Evolutionary conservation across 2,888 invertebrate species (phyloP), one percentile per base, ranked within the genome.

Genomic region (Plemyria rubiginata): DNA sequence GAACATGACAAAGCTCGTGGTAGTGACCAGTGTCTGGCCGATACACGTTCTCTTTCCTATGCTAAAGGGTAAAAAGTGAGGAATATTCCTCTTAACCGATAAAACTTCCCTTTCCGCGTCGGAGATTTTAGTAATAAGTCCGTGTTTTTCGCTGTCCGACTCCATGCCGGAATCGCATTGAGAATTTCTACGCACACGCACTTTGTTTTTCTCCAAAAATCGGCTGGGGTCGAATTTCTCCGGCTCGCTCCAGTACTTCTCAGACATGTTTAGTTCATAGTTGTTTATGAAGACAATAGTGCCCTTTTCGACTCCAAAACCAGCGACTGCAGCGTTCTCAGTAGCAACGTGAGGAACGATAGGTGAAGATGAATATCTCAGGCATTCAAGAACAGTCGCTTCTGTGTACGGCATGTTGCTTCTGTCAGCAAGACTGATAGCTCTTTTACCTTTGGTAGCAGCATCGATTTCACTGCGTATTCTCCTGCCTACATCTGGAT

Each of bases 281-380:
- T 97, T 98, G 78, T 98, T 98, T 28, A 98, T 95, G 77, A 98
- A 96, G 0, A 98, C 94, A 56, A 97, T 94, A 0, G 97, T 97
- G 0, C 96, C 97, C 77, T 96, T 96, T 53, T 95, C 94, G 0
- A 98, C 94, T 0, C 94, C 93, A 75, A 94, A 96, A 0, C 96
- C 97, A 46, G 95, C 94, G 5, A 98, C 94, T 0, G 94, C 92
- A 0, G 96, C 95, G 75, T 96, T 95, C 72, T 95, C 94, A 0
- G 96, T 96, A 0, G 98, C 97, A 0, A 97, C 97, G 78, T 98
- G 98, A 0, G 98, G 98, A 0, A 98, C 98, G 62, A 98, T 98
- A 0, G 98, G 98, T 0, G 98, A 98, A 0, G 97, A 97, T 0
- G 96, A 95, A 57, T 95, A 95, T 54, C 98, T 87, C 0, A 98